A percentile compares a stretch with the other conserved stretches of the same genome.
Conservation (phyloP, 2,113 vertebrate species). For the Macquaria ambigua region DNA sequence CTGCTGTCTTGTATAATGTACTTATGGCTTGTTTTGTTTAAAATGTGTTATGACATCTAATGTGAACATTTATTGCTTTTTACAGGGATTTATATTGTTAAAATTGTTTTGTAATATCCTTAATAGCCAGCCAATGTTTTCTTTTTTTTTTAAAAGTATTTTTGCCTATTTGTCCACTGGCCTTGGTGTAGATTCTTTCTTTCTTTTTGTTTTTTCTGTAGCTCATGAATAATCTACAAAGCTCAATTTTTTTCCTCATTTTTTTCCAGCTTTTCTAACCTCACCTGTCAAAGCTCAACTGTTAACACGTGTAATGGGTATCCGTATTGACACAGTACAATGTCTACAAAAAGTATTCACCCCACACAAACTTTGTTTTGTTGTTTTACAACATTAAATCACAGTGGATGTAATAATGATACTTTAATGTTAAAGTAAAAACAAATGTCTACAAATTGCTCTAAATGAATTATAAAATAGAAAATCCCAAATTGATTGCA, state of each 20-base stretch:
- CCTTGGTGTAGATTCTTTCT: constrained; percentile 45
- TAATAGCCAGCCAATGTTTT: constrained; percentile 74
- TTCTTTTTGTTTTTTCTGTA: constrained; percentile 7
- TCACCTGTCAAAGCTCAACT: constrained; percentile 48
- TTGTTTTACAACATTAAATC: constrained; percentile 25
- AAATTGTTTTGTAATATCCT: constrained; percentile 84
- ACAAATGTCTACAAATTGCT: neutral
- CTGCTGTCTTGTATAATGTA: constrained; percentile 77
- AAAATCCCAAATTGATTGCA: neutral
- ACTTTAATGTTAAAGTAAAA: neutral
- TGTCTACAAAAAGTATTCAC: constrained; percentile 55
- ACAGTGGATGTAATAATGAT: constrained; percentile 34
- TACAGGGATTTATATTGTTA: constrained; percentile 84
- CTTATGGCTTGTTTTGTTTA: constrained; percentile 79
- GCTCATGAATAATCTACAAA: constrained; percentile 32
- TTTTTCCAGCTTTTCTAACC: constrained; percentile 59
- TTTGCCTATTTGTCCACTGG: constrained; percentile 54
- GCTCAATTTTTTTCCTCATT: constrained; percentile 17
- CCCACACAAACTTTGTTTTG: constrained; percentile 22
- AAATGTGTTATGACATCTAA: constrained; percentile 82
- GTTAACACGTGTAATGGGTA: constrained; percentile 46
- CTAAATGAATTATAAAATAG: neutral
- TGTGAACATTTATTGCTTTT: constrained; percentile 86
- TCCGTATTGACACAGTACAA: constrained; percentile 83
- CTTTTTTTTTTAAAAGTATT: constrained; percentile 41